Evolutionary conservation across 53 echinoderm and acorn worm species (phyloP), one percentile per base, ranked within the genome.

Genomic region (Holothuria scabra): DNA sequence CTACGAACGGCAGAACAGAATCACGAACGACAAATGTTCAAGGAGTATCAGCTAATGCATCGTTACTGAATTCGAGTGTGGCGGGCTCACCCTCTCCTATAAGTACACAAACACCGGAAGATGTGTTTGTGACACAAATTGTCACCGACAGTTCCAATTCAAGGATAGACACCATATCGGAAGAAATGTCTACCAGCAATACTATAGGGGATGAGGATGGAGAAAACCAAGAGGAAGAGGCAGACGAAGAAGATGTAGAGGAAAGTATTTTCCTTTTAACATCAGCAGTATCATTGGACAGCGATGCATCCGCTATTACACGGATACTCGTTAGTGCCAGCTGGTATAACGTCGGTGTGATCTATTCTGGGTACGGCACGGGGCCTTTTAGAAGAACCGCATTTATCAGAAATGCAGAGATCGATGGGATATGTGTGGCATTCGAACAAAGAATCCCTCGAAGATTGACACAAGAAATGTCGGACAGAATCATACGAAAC

Each of bases 311-410:
- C 12, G 82, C 25, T n/a, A 31, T 81, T 22, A 20, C 46, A n/a
- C 1, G 2, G 24, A 18, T 81, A 14, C 35, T 81, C 12, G 24
- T 12, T 5, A 18, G 38, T 20, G 23, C 37, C 0, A n/a, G 32
- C 12, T 81, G 82, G 82, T 81, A 32, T 16, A 61, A 81, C 12
- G 46, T 81, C 5, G 82, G 82, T 28, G 12, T 81, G 24, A 23
- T 81, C 24, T 81, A 81, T 28, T 61, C 62, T 1, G 82, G 49
- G 26, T 81, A 81, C 16, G 65, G 64, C 16, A n/a, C 38, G 11
- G 82, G 82, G 16, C 82, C 82, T 12, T 61, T 46, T 2, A 34
- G 65, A 10, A 61, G 22, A 46, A 63, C 12, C 4, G 82, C 82
- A 2, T 81, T 81, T 63, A n/a, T 62, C 2, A n/a, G 64, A 12